phyloP scores from a whole-genome alignment of 2,888 invertebrate species.

The Mylabris sibirica region DNA sequence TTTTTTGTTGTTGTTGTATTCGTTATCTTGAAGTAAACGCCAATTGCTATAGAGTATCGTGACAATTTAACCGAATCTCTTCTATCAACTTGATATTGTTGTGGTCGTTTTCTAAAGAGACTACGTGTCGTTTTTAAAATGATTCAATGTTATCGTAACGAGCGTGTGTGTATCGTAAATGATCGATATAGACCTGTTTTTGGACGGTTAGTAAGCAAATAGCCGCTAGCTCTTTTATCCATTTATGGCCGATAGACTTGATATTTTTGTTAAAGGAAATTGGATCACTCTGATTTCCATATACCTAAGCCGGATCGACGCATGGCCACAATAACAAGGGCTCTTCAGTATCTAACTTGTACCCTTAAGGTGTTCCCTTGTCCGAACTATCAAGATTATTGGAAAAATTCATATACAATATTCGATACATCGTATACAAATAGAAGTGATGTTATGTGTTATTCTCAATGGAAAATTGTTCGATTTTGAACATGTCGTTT shows the following conservation, averaged over 20 bases:
- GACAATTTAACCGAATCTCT: neutral
- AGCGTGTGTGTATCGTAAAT: slow-evolving; percentile 36
- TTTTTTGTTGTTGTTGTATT: neutral
- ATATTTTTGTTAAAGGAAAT: slow-evolving; percentile 56
- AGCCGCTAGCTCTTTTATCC: slow-evolving; percentile 52
- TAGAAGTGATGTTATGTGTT: neutral
- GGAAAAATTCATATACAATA: neutral
- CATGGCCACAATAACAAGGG: slow-evolving; percentile 51
- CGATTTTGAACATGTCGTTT: slow-evolving; percentile 19
- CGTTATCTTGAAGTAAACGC: neutral
- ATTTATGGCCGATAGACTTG: slow-evolving; percentile 51
- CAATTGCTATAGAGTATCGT: slow-evolving; percentile 1
- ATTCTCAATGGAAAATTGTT: slow-evolving; percentile 5
- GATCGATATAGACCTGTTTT: slow-evolving; percentile 50
- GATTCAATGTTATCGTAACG: slow-evolving; percentile 36
- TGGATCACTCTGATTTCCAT: slow-evolving; percentile 56
- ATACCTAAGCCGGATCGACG: slow-evolving; percentile 53
- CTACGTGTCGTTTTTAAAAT: slow-evolving; percentile 35
- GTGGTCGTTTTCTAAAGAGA: slow-evolving; percentile 18
- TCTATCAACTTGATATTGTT: neutral
- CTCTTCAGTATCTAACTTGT: neutral
- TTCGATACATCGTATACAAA: neutral
- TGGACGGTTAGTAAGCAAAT: slow-evolving; percentile 47
- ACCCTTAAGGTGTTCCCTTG: neutral
- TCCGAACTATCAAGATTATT: slow-evolving; percentile 2